Evolutionary conservation across 2,797 vertebrate species (phyloP).

Genomic region (Sebastes glaucus): DNA sequence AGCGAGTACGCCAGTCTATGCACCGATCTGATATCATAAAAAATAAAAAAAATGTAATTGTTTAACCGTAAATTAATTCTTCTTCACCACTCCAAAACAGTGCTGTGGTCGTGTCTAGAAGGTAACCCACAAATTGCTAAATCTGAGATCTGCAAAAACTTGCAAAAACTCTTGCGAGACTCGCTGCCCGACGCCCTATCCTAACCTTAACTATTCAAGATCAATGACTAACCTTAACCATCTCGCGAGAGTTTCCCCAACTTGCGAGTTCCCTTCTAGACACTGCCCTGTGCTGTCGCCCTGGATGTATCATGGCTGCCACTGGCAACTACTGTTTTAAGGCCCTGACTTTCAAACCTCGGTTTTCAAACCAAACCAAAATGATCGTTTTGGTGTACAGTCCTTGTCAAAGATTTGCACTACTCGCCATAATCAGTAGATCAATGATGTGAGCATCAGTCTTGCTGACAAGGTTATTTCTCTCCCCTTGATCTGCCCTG

Average conservation of each 20-base stretch:
- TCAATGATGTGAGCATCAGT: conserved; percentile 26
- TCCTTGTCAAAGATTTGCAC: not conserved
- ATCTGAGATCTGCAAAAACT: not conserved
- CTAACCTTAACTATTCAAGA: not conserved
- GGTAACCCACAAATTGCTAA: not conserved
- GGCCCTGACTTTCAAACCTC: too few relatives aligned
- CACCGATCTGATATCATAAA: too few relatives aligned
- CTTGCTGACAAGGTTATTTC: conserved; percentile 17
- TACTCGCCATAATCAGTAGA: conserved; percentile 1
- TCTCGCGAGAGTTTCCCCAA: not conserved
- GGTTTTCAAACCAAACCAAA: not conserved
- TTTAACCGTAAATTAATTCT: too few relatives aligned
- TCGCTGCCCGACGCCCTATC: too few relatives aligned
- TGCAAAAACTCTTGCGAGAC: too few relatives aligned
- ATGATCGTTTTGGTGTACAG: not conserved
- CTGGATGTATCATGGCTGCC: too few relatives aligned
- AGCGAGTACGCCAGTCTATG: too few relatives aligned
- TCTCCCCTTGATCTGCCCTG: conserved; percentile 20
- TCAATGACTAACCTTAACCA: not conserved
- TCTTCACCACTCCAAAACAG: too few relatives aligned
- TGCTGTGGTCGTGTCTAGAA: not conserved
- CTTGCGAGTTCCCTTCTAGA: too few relatives aligned
- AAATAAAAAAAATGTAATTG: too few relatives aligned
- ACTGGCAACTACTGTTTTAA: not conserved
- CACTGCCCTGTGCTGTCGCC: too few relatives aligned